Percentiles rank a stretch among this genome's conserved stretches.
These are phyloP conservation scores for Phytoseiulus persimilis DNA, from an alignment of 2,888 invertebrate species.

Conservation along the genomic window DNA sequence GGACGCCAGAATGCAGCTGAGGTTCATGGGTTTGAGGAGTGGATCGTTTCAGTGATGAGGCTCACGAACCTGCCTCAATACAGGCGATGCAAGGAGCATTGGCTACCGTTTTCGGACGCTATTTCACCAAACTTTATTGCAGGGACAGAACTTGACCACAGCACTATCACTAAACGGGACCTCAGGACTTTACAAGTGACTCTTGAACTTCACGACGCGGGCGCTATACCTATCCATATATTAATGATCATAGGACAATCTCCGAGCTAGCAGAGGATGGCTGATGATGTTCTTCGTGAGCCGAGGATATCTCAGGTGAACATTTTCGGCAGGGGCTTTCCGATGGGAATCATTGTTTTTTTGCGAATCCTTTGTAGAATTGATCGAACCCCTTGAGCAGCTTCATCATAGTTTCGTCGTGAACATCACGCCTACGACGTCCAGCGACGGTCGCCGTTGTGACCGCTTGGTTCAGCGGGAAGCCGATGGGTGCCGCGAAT, in stretches of 20 bases:
- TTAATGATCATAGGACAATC: neutral
- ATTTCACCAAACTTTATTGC: neutral
- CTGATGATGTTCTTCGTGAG: neutral
- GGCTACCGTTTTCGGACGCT: neutral
- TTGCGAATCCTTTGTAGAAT: conserved; percentile 17
- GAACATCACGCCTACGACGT: conserved; percentile 6
- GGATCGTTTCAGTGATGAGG: no score
- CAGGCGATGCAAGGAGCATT: neutral
- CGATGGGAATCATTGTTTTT: neutral
- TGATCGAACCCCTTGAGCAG: conserved; percentile 23
- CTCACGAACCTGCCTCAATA: no score
- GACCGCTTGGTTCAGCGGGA: conserved; percentile 24
- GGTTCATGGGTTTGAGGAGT: no score
- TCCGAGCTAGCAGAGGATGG: neutral
- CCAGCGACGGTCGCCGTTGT: conserved; percentile 30
- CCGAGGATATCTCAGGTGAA: neutral
- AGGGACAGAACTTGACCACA: neutral
- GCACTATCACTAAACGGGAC: neutral
- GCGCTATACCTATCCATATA: neutral
- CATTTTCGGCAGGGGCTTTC: neutral
- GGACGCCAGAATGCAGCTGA: no score
- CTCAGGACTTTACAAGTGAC: neutral
- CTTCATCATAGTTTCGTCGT: conserved; percentile 12
- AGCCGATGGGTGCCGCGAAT: conserved; percentile 15
- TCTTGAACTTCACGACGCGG: neutral